phyloP scores from a whole-genome alignment of 2,888 invertebrate species.

The Entomobrya proxima region DNA sequence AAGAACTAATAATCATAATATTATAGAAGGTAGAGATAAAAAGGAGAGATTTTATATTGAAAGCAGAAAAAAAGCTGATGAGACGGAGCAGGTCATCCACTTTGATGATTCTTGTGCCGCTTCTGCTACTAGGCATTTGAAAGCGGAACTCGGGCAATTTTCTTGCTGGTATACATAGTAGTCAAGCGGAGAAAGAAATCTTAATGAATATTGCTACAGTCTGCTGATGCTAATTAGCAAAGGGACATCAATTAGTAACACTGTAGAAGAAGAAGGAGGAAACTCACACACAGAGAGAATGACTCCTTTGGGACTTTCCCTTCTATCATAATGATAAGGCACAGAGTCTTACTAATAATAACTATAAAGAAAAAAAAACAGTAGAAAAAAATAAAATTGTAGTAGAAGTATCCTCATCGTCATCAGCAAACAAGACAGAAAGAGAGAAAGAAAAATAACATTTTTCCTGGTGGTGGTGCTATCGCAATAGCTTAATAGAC shows the following conservation, averaged over 20 bases:
- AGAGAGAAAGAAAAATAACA: slow-evolving; percentile 18
- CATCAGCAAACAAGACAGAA: not conserved
- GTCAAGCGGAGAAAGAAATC: slow-evolving; percentile 46
- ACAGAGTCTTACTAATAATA: not conserved
- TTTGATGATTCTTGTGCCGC: slow-evolving; percentile 17
- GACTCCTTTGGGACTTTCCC: slow-evolving; percentile 54
- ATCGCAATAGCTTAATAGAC: slow-evolving; percentile 13
- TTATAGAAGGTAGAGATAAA: not conserved
- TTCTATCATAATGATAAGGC: slow-evolving; percentile 34
- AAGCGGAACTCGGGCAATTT: no score
- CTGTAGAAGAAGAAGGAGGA: slow-evolving; percentile 59
- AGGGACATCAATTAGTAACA: slow-evolving; percentile 69
- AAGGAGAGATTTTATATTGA: not conserved
- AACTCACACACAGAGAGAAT: slow-evolving; percentile 56
- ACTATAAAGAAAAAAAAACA: not conserved
- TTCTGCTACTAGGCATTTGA: not conserved
- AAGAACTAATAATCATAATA: not conserved
- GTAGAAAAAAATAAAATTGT: not conserved
- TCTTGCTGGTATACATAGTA: no score
- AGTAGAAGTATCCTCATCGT: not conserved
- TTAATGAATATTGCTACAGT: slow-evolving; percentile 62
- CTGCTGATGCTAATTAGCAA: slow-evolving; percentile 67
- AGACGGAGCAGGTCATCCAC: slow-evolving; percentile 22
- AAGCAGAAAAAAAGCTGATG: slow-evolving; percentile 32
- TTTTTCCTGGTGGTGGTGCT: slow-evolving; percentile 9